Evolutionary conservation across 92 coral and sea anemone species (phyloP), one percentile per base, ranked within the genome.

Genomic region (Muricea muricata): DNA sequence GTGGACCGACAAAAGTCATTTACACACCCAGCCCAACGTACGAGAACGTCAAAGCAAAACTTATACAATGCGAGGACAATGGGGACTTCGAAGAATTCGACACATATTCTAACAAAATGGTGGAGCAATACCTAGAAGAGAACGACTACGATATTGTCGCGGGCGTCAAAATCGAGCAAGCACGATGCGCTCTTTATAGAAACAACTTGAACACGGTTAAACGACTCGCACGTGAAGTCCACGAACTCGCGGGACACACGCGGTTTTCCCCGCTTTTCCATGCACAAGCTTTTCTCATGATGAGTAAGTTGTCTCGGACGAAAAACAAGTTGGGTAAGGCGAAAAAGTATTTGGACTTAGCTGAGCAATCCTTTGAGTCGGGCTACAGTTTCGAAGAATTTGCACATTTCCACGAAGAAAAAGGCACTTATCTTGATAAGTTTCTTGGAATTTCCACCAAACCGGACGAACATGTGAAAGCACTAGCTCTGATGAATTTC

Each of bases 381-480:
- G 40, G 23, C 23, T 75, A 57, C 26, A 20, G 40, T 40, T 3
- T 47, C 42, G 80, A 75, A 17, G 41, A 28, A 42, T 26, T 75
- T 58, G 80, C 80, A 13, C 65, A 48, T 57, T 75, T 48, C 65
- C 46, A 75, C 37, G 80, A 75, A 31, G 23, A 25, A 26, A 29
- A 52, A 65, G 80, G 80, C 28, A 75, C 65, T 25, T 75, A 15
- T 40, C 80, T 75, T n/a, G 80, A 75, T 48, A 9, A 31, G 37
- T 75, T 75, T 47, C 37, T 75, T 0, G 80, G 80, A 75, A 29
- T 5, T n/a, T 40, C 32, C 0, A 5, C 65, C 8, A 18, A 75
- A 47, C 65, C 45, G 40, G 66, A 48, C 50, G 65, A 75, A 47
- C 57, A 47, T 12, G 15, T 26, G 3, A 75, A 75, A 75, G 25